Evolutionary conservation across 2,888 invertebrate genomes (phyloP).

Genomic region (Lydus trimaculatus): DNA sequence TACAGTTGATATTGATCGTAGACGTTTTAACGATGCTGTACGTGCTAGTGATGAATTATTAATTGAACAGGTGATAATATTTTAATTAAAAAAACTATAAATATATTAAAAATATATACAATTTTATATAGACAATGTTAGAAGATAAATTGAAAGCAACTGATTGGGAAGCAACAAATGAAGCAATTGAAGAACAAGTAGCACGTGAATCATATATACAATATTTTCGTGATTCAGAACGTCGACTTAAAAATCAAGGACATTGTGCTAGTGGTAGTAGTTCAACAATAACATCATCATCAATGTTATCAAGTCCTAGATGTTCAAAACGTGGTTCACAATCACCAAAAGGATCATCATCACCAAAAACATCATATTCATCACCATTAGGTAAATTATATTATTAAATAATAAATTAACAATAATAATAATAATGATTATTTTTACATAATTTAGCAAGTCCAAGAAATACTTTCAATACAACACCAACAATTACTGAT

Average conservation of each 20-base stretch:
- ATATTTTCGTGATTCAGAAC: conserved; percentile 61
- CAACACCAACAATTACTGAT: conserved; percentile 32
- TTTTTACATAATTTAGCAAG: conserved; percentile 38
- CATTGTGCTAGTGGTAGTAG: conserved; percentile 56
- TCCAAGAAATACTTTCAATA: conserved; percentile 40
- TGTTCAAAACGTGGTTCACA: conserved; percentile 53
- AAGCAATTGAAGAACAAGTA: conserved; percentile 88
- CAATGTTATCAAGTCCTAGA: conserved; percentile 53
- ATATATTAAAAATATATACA: no score
- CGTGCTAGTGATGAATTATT: conserved; percentile 80
- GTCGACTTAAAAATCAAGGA: conserved; percentile 56
- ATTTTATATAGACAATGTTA: conserved; percentile 91
- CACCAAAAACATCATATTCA: conserved; percentile 48
- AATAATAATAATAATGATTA: no score
- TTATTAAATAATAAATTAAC: neutral
- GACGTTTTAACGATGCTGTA: conserved; percentile 76
- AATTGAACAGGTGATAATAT: conserved; percentile 74
- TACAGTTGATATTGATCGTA: conserved; percentile 71
- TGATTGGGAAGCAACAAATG: conserved; percentile 92
- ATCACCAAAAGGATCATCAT: conserved; percentile 54
- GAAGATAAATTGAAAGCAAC: conserved; percentile 89
- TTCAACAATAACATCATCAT: conserved; percentile 56
- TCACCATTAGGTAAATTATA: conserved; percentile 42
- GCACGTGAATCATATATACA: conserved; percentile 86
- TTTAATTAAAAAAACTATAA: neutral